Conservation (phyloP, 1,140 invertebrate genomes). For the Tetramorium alpestre region DNA sequence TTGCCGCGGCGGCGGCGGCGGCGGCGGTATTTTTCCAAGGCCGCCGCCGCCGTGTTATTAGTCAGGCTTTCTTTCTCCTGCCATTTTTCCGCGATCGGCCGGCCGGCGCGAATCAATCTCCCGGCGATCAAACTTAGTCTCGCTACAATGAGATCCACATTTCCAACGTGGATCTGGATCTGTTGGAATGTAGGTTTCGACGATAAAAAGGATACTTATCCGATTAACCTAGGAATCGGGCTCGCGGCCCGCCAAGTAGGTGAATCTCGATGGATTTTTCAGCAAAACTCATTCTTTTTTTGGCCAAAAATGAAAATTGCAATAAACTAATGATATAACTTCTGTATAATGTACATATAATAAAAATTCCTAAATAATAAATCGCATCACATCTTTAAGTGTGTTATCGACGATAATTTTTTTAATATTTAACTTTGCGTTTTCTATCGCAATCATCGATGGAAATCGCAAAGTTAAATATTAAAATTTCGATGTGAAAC, state of each 20-base stretch:
- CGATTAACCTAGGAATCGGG: slow-evolving; percentile 6
- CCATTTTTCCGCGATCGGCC: slow-evolving; percentile 43
- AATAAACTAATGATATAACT: background rate
- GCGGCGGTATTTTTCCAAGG: slow-evolving; percentile 39
- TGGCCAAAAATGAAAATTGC: background rate
- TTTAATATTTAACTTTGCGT: background rate
- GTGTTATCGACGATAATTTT: background rate
- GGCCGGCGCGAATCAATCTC: slow-evolving; percentile 49
- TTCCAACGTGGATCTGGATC: slow-evolving; percentile 34
- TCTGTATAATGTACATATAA: background rate
- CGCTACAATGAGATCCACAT: slow-evolving; percentile 55
- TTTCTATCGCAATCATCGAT: too few relatives aligned
- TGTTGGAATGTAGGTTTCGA: slow-evolving; percentile 28
- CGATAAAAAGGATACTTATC: slow-evolving; percentile 12
- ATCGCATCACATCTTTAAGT: background rate
- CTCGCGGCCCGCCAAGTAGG: background rate
- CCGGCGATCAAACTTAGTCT: slow-evolving; percentile 33
- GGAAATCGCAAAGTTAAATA: too few relatives aligned
- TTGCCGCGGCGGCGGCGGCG: slow-evolving; percentile 1
- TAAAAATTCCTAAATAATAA: background rate
- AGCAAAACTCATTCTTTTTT: background rate
- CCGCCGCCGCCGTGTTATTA: slow-evolving; percentile 45
- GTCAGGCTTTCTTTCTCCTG: slow-evolving; percentile 42
- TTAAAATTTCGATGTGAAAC: too few relatives aligned
- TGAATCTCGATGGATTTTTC: background rate